Evolutionary conservation across 2,113 vertebrate genomes (phyloP).

Genomic region (Triplophysa dalaica): DNA sequence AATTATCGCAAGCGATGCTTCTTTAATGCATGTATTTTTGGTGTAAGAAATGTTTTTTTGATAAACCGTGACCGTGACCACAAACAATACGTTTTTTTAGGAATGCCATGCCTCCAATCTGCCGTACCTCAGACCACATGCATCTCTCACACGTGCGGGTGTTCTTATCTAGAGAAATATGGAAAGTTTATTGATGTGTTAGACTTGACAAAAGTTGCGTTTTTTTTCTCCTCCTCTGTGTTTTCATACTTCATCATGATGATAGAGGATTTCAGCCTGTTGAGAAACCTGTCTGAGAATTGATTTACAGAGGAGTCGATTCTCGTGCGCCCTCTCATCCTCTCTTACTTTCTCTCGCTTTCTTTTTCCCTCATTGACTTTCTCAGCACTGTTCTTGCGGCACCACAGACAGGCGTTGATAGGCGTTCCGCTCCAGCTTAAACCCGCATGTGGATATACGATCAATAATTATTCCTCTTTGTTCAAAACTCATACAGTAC

Average conservation of each 20-base stretch:
- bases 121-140: background rate
- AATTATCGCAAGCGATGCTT: no score
- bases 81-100: background rate
- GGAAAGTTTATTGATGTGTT: slow-evolving; percentile 18
- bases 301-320: slow-evolving; percentile 37
- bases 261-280: slow-evolving; percentile 29
- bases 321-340: background rate
- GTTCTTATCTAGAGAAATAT: background rate
- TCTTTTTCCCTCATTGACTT: slow-evolving; percentile 21
- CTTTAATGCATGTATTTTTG: no score
- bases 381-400: slow-evolving; percentile 12
- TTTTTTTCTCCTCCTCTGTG: slow-evolving; percentile 20
- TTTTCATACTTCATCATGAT: slow-evolving; percentile 35
- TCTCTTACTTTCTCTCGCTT: background rate
- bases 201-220: slow-evolving; percentile 15
- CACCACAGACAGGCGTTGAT: slow-evolving; percentile 5
- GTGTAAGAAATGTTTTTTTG: no score
- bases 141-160: no score
- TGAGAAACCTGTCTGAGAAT: slow-evolving; percentile 34
- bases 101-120: background rate
- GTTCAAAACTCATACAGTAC: background rate
- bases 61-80: background rate
- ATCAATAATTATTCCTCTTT: slow-evolving; percentile 19
- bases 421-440: background rate
- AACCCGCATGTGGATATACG: slow-evolving; percentile 2